Percentiles rank a stretch among this genome's conserved stretches.
Evolutionary conservation across 2,888 invertebrate species (phyloP).

Genomic region (Gari tellinella): DNA sequence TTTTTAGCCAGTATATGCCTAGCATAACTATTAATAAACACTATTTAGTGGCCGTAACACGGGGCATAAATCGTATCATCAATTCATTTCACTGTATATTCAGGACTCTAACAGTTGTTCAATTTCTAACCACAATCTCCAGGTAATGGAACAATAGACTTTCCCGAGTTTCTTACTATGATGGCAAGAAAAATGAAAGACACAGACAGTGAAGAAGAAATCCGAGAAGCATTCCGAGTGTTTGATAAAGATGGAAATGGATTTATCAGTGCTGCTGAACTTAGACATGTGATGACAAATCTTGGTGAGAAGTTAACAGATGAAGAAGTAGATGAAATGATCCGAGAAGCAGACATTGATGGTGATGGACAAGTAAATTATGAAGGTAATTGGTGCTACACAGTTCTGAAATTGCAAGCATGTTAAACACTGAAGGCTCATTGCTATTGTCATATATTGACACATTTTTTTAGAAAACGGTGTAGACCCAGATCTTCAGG

Average conservation of each 20-base stretch:
- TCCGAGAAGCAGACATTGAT: slow-evolving; percentile 91
- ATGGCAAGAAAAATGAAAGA: slow-evolving; percentile 99
- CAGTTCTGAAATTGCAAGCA: background rate
- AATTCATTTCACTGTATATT: no score
- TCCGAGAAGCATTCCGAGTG: slow-evolving; percentile 97
- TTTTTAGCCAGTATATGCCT: no score
- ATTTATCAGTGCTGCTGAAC: slow-evolving; percentile 67
- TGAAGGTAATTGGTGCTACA: slow-evolving; percentile 15
- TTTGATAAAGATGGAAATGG: slow-evolving; percentile 59
- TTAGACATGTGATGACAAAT: slow-evolving; percentile 37
- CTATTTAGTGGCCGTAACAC: no score
- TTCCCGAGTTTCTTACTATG: slow-evolving; percentile 99
- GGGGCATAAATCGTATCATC: no score
- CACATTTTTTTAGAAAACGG: no score
- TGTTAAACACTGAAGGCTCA: background rate
- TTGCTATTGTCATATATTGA: no score
- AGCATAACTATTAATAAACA: no score
- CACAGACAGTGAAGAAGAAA: slow-evolving; percentile 99
- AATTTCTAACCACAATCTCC: no score
- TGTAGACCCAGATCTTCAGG: background rate
- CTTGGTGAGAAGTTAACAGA: slow-evolving; percentile 33
- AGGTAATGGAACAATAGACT: slow-evolving; percentile 99
- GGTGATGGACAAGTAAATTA: slow-evolving; percentile 87
- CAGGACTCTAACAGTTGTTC: no score
- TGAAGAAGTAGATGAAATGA: slow-evolving; percentile 36